Conservation (phyloP, 1,140 invertebrate genomes). For the Ceratoteleas bidentatus region DNA sequence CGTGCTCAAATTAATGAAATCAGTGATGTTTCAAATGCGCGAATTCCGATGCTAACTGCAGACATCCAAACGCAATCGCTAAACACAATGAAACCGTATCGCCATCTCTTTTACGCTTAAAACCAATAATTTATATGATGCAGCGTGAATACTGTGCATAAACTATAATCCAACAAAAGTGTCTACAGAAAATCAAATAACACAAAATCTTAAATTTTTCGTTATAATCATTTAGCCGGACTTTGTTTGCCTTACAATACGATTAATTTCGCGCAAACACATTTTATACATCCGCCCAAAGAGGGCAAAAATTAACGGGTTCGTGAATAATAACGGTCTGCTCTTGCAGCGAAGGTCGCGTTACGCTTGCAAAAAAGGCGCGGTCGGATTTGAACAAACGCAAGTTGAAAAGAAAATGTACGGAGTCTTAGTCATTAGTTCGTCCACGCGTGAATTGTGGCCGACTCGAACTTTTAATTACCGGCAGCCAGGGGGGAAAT, state of each 20-base stretch:
- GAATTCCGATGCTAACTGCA: background rate
- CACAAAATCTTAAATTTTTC: conserved; percentile 11
- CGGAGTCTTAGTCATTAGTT: conserved; percentile 54
- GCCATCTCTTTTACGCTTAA: background rate
- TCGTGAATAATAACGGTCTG: conserved; percentile 19
- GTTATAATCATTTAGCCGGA: background rate
- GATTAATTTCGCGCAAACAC: background rate
- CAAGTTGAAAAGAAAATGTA: conserved; percentile 44
- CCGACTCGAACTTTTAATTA: conserved; percentile 77
- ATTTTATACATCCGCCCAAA: background rate
- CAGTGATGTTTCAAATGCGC: background rate
- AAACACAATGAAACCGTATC: no score
- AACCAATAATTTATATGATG: conserved; percentile 12
- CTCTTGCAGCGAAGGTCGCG: conserved; percentile 11
- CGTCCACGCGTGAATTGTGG: conserved; percentile 70
- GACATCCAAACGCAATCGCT: background rate
- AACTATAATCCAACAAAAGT: background rate
- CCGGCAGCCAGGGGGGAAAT: conserved; percentile 65
- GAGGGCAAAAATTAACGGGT: background rate
- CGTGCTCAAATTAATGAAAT: no score
- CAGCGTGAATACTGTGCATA: conserved; percentile 14
- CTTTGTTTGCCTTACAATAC: background rate
- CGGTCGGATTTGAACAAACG: conserved; percentile 21
- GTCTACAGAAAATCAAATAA: conserved; percentile 1
- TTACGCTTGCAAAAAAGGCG: conserved; percentile 12